Conservation (phyloP, 2,113 vertebrate genomes). For the Dolichotis patagonum region DNA sequence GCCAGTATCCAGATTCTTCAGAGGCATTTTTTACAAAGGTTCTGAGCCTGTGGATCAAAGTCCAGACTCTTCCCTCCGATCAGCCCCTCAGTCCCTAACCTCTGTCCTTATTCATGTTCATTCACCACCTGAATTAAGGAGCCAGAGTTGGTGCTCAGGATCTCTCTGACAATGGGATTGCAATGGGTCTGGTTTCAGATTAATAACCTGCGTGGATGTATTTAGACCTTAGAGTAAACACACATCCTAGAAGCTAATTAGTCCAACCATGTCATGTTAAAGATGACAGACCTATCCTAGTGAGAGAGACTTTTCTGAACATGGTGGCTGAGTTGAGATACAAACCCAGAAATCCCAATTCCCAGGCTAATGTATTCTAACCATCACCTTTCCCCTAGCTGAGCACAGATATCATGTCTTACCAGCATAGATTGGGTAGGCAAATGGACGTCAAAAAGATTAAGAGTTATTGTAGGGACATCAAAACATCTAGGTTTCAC, state of each 20-base stretch:
- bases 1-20: slow-evolving; percentile 58
- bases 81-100: neutral
- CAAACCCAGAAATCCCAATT: neutral
- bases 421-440: neutral
- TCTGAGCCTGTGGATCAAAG: slow-evolving; percentile 73
- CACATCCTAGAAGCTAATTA: neutral
- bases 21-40: slow-evolving; percentile 50
- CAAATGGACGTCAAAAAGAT: neutral
- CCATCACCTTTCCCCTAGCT: neutral
- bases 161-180: neutral
- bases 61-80: slow-evolving; percentile 9
- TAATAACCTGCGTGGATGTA: neutral
- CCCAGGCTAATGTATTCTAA: neutral
- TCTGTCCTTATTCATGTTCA: neutral
- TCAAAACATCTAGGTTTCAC: neutral
- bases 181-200: neutral
- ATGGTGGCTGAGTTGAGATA: neutral
- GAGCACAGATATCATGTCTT: neutral
- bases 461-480: neutral
- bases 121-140: neutral
- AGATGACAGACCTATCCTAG: neutral
- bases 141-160: neutral
- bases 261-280: neutral
- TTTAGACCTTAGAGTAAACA: slow-evolving; percentile 4
- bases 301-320: neutral